Conservation (phyloP, 2,113 vertebrate species). For the Sterrhoptilus dennistouni region DNA sequence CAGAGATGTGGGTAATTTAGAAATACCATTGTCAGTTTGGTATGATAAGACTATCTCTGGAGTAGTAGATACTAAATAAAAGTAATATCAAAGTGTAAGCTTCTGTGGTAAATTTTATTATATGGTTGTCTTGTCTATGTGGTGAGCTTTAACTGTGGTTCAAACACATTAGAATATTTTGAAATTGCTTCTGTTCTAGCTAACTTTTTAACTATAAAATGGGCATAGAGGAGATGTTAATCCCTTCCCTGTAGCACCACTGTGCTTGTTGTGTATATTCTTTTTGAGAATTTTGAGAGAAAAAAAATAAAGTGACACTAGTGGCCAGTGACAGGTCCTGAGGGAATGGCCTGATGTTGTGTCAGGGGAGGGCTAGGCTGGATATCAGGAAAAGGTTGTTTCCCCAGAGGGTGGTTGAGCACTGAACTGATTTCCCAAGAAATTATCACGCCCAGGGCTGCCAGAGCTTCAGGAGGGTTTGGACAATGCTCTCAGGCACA, state of each 20-base stretch:
- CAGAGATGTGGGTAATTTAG: not conserved
- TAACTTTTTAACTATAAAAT: not conserved
- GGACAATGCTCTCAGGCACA: not conserved
- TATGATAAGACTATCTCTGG: not conserved
- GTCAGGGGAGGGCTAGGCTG: not conserved
- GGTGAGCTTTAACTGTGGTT: not conserved
- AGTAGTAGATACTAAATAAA: not conserved
- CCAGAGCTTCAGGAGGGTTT: not conserved
- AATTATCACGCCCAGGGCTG: not conserved
- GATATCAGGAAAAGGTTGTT: not conserved
- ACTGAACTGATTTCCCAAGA: not conserved
- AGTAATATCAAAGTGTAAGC: not conserved
- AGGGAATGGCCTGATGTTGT: not conserved
- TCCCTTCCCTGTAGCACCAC: not conserved
- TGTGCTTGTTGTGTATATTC: not conserved
- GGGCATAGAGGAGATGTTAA: not conserved
- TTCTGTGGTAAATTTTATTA: not conserved
- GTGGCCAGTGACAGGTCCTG: not conserved
- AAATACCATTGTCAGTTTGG: not conserved
- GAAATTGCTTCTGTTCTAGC: not conserved
- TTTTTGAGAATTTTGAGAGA: not conserved
- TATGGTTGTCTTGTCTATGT: not conserved
- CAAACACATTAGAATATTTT: not conserved
- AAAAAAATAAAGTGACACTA: not conserved
- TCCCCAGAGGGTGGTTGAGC: not conserved